phyloP scores from a whole-genome alignment of 2,888 invertebrate genomes.

The Portevinia maculata region DNA sequence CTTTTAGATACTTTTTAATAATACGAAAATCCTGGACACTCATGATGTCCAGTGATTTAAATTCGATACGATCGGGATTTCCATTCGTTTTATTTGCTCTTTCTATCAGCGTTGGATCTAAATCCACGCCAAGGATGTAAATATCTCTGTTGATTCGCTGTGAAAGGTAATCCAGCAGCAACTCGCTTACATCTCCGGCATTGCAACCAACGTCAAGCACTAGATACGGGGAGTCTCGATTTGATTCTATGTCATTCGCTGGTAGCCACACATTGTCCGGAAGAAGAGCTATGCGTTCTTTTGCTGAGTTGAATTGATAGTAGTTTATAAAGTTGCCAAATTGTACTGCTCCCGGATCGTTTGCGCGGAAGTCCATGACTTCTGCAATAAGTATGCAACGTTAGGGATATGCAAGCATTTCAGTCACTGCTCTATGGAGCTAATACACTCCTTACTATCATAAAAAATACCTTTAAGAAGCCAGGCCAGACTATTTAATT shows the following conservation, averaged over 20 bases:
- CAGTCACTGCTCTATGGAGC: too few species aligned
- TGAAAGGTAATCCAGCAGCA: conserved; percentile 84
- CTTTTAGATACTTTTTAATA: conserved; percentile 84
- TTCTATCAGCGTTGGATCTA: conserved; percentile 88
- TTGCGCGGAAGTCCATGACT: conserved; percentile 78
- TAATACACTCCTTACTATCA: too few species aligned
- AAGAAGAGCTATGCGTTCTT: conserved; percentile 87
- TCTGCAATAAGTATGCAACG: too few species aligned
- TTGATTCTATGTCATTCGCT: not conserved
- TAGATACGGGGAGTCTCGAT: conserved; percentile 80
- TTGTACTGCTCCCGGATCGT: conserved; percentile 90
- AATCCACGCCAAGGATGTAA: conserved; percentile 87
- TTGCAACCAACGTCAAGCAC: conserved; percentile 87
- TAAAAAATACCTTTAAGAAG: too few species aligned
- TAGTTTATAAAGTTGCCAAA: conserved; percentile 95
- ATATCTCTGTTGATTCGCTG: conserved; percentile 71
- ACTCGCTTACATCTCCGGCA: conserved; percentile 89
- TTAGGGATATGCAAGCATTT: too few species aligned
- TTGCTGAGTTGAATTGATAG: conserved; percentile 90
- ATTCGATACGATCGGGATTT: conserved; percentile 83
- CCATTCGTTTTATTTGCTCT: conserved; percentile 86
- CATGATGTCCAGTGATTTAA: conserved; percentile 86
- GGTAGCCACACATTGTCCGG: conserved; percentile 84
- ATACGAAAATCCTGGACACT: conserved; percentile 79
- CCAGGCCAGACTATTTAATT: too few species aligned